Evolutionary conservation across 2,797 vertebrate species (phyloP), one percentile per base, ranked within the genome.

Genomic region (Periophthalmus magnuspinnatus): DNA sequence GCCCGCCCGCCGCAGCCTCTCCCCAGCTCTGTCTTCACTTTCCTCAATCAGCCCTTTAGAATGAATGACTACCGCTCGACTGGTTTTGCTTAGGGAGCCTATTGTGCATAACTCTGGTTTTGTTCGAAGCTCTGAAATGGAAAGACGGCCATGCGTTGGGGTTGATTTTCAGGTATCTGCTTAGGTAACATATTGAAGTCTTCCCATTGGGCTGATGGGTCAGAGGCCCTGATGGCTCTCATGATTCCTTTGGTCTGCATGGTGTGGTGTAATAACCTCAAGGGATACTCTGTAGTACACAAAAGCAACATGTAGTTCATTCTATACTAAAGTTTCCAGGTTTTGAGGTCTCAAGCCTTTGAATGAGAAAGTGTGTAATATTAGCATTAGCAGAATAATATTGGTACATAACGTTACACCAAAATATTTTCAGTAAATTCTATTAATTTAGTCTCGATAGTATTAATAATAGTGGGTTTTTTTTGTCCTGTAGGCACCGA

Each of bases 401-500:
- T 21, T 48, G 47, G n/a, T 54, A 7, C 14, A 1, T 14, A 19
- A 16, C 17, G 52, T 4, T 54, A 13, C 55, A 57, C 13, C 24
- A 16, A 57, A 57, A 57, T 14, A 59, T 34, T 19, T 34, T 19
- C 9, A 60, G 60, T 9, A 10, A 3, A 34, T 10, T 19, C 6
- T 17, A 24, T 55, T 10, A 4, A 24, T 28, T 6, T 58, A 41
- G 7, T 61, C 16, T n/a, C 50, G 2, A 19, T 65, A 14, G 33
- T 10, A 0, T 28, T 65, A 28, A 28, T 28, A 28, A 28, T 3
- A 3, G 19, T 76, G 28, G n/a, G n/a, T n/a, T n/a, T n/a, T 60
- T 3, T 81, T 22, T 76, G 9, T 83, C 70, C 54, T 50, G 38
- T 86, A 99, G 97, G 97, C 80, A 99, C 97, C 0, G 97, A 99